These are phyloP conservation scores for Tetrao urogallus DNA, from an alignment of 2,113 vertebrate genomes.

Conservation along the genomic window DNA sequence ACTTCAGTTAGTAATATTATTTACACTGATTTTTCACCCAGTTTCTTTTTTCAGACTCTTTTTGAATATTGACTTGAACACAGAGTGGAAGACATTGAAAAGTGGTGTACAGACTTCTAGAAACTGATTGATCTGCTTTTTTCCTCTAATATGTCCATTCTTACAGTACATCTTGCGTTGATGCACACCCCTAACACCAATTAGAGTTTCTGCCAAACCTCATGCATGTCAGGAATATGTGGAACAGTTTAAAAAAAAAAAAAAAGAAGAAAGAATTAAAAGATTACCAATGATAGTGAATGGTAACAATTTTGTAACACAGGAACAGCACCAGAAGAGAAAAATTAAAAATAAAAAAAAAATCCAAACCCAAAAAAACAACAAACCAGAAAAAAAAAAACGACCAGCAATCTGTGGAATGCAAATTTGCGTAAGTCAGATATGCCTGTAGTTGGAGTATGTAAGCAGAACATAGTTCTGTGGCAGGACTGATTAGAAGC, in stretches of 20 bases:
- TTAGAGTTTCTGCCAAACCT: not conserved
- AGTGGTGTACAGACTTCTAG: not conserved
- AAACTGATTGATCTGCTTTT: conserved; percentile 6
- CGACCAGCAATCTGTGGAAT: not conserved
- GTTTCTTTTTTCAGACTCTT: not conserved
- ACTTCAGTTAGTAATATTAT: not conserved
- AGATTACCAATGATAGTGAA: not conserved
- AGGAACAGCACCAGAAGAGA: not conserved
- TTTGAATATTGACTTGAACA: not conserved
- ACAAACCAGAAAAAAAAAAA: not conserved
- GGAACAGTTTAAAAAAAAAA: not conserved
- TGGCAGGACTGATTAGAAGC: conserved; percentile 45
- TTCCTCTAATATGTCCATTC: not conserved
- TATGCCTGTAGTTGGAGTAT: not conserved
- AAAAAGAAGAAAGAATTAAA: not conserved
- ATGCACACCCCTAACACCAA: not conserved
- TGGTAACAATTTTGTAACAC: not conserved
- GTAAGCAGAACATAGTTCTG: conserved; percentile 33
- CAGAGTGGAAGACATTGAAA: not conserved
- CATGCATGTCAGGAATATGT: not conserved
- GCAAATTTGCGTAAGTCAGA: conserved; percentile 26
- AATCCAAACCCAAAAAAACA: not conserved
- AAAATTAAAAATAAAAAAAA: not conserved
- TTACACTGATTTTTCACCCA: not conserved
- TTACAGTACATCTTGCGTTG: not conserved